Percentiles rank a stretch among this genome's conserved stretches.
phyloP scores from a whole-genome alignment of 1,140 invertebrate genomes.

The Pseudomyrmex concolor region DNA sequence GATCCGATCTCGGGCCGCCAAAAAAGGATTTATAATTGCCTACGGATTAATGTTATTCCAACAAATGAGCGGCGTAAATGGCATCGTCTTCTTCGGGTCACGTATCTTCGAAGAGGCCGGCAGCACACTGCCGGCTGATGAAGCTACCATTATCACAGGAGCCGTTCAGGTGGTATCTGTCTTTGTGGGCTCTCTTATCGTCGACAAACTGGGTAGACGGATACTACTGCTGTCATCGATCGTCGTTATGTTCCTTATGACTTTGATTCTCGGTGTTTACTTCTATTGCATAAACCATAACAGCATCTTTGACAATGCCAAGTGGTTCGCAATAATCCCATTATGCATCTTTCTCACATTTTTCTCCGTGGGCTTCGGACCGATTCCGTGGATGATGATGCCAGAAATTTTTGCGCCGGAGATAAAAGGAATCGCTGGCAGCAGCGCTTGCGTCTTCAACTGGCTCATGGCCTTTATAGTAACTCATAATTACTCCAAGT shows the following conservation, averaged over 20 bases:
- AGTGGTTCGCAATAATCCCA: constrained; percentile 90
- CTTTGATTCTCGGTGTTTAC: constrained; percentile 87
- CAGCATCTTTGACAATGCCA: constrained; percentile 85
- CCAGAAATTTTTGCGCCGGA: constrained; percentile 90
- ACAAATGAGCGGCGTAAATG: constrained; percentile 94
- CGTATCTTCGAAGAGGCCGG: constrained; percentile 90
- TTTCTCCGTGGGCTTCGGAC: constrained; percentile 92
- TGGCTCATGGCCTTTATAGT: constrained; percentile 93
- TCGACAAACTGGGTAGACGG: constrained; percentile 91
- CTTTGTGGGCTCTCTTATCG: constrained; percentile 89
- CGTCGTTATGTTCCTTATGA: constrained; percentile 87
- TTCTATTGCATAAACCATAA: constrained; percentile 86
- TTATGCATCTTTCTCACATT: constrained; percentile 91
- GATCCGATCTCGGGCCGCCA: constrained; percentile 86
- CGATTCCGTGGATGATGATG: constrained; percentile 93
- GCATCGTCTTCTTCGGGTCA: constrained; percentile 91
- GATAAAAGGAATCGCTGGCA: constrained; percentile 90
- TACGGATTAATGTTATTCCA: constrained; percentile 94
- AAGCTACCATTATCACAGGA: constrained; percentile 90
- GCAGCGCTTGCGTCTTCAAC: constrained; percentile 90
- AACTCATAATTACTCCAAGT: constrained; percentile 90
- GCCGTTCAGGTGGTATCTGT: constrained; percentile 91
- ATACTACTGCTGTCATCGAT: constrained; percentile 89
- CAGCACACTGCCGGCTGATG: constrained; percentile 84
- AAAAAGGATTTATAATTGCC: constrained; percentile 90